Evolutionary conservation across 2,888 invertebrate genomes (phyloP), one percentile per base, ranked within the genome.

Genomic region (Conchocele bisecta): DNA sequence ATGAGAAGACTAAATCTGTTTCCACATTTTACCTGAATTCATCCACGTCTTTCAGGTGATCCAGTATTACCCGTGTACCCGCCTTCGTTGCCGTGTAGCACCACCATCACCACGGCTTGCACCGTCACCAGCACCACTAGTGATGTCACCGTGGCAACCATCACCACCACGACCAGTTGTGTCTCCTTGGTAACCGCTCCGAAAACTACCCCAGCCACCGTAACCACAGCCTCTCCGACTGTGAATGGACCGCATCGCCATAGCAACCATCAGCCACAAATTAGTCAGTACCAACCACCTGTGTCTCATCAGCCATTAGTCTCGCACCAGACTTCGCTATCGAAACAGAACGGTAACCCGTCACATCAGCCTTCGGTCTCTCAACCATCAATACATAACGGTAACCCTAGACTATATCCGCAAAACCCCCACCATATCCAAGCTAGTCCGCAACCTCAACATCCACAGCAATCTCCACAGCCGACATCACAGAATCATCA

Each of bases 61-160:
- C 44, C 41, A 42, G 61, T 37, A 15, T 26, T 42, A 29, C 11
- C 60, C 7, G n/a, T 48, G 24, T 22, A 29, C 33, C 61, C 42
- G n/a, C 57, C 64, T 20, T 22, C 48, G 17, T 31, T 31, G 13
- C 7, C 28, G 31, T 28, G 5, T 28, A 63, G 58, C 44, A 51
- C 64, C 57, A 65, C 91, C 68, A 90, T 88, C 28, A 90, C 93
- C 2, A 91, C 93, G 13, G 91, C 91, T 46, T 92, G 93, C 66
- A 93, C 94, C 37, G 91, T 76, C 9, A 74, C 82, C 29, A 67
- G 77, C n/a, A 74, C 82, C 33, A 76, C 77, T 56, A 80, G 76
- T 75, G 74, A 75, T 67, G 91, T 78, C 31, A 71, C 80, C 7
- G 71, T 80, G 9, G 72, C 82, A 48, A 78, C 76, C 33, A 79